Percentiles rank a stretch among this genome's conserved stretches.
These are phyloP conservation scores for Acleris literana DNA, from an alignment of 2,888 invertebrate genomes.

Conservation along the genomic window DNA sequence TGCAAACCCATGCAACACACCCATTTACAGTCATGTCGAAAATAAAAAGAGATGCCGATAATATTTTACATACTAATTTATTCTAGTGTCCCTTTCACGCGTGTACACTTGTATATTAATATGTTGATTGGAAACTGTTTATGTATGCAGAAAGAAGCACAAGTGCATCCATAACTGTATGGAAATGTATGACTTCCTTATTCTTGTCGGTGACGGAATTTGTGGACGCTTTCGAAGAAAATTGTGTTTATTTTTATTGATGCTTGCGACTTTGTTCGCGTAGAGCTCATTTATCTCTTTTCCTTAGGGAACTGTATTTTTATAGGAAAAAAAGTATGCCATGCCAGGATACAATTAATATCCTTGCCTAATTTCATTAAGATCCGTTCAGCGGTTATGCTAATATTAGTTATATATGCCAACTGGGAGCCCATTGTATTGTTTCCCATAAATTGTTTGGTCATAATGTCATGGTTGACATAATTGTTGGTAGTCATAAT, in stretches of 20 bases:
- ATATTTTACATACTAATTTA: conserved; percentile 35
- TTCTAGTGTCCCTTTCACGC: conserved; percentile 28
- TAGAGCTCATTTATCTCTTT: too few species aligned
- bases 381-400: too few species aligned
- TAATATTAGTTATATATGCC: too few species aligned
- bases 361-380: too few species aligned
- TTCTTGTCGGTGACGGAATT: conserved; percentile 39
- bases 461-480: too few species aligned
- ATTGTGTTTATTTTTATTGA: conserved; percentile 39
- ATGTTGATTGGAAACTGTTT: background rate
- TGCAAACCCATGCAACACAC: conserved; percentile 38
- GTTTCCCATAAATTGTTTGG: too few species aligned
- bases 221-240: conserved; percentile 53
- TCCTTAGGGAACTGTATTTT: too few species aligned
- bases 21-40: conserved; percentile 28
- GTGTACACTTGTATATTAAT: conserved; percentile 6
- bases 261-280: too few species aligned
- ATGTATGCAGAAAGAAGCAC: conserved; percentile 1
- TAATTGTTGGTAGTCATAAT: too few species aligned
- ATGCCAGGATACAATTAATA: too few species aligned
- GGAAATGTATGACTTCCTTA: conserved; percentile 61
- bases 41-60: conserved; percentile 34
- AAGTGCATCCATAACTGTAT: conserved; percentile 58
- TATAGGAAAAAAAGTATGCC: too few species aligned
- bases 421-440: too few species aligned